These are phyloP conservation scores for Polyploca ridens DNA, from an alignment of 2,888 invertebrate genomes.

Conservation along the genomic window DNA sequence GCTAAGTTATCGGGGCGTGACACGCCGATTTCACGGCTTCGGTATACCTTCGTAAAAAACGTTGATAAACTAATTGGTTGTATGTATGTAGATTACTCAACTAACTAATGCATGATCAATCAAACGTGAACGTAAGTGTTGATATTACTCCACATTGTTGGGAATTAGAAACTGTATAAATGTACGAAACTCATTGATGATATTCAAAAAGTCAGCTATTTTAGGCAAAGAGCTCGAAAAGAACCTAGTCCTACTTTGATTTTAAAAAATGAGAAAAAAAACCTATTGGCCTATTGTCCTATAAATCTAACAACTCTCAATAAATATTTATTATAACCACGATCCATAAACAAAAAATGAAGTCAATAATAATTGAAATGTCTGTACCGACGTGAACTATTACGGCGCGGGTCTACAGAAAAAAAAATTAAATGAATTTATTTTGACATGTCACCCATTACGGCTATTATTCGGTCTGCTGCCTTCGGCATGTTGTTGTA, in stretches of 20 bases:
- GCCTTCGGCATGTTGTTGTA: slow-evolving; percentile 13
- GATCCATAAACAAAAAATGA: background rate
- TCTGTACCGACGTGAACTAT: background rate
- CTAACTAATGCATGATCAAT: background rate
- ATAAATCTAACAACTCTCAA: too few species aligned
- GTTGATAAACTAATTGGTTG: background rate
- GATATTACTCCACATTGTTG: background rate
- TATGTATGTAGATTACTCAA: slow-evolving; percentile 3
- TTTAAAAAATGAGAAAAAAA: background rate
- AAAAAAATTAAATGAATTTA: slow-evolving; percentile 23
- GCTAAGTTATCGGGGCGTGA: slow-evolving; percentile 38
- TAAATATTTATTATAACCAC: too few species aligned
- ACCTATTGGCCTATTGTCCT: too few species aligned
- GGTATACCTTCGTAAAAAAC: slow-evolving; percentile 14
- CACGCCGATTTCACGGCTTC: slow-evolving; percentile 41
- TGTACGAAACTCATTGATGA: background rate
- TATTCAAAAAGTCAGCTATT: background rate
- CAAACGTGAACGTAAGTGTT: slow-evolving; percentile 8
- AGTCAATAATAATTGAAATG: background rate
- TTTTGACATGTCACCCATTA: slow-evolving; percentile 33
- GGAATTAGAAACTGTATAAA: background rate
- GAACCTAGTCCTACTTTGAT: too few species aligned
- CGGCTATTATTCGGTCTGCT: slow-evolving; percentile 31
- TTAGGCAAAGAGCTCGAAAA: too few species aligned
- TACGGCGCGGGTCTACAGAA: slow-evolving; percentile 7